Percentiles rank a stretch among this genome's conserved stretches.
phyloP scores from a whole-genome alignment of 2,113 vertebrate genomes.

The Gopherus flavomarginatus region DNA sequence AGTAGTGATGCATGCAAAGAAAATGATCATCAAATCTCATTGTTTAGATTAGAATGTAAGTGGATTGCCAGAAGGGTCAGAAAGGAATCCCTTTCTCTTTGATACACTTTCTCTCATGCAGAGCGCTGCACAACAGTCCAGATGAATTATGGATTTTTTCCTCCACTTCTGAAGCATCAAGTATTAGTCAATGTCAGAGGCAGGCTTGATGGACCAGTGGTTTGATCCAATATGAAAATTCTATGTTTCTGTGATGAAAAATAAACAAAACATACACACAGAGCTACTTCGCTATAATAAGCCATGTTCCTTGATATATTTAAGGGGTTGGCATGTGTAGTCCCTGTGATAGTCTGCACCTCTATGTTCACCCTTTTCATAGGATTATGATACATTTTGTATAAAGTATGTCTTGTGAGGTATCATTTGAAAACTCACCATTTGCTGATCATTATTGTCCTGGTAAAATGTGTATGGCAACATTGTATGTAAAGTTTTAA shows the following conservation, averaged over 20 bases:
- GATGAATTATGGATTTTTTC: fast-evolving
- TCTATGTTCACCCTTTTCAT: not conserved
- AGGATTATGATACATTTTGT: not conserved
- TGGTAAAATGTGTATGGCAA: not conserved
- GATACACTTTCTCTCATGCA: fast-evolving
- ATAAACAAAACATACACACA: not conserved
- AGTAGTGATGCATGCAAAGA: not conserved
- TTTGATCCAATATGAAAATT: not conserved
- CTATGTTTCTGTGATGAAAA: not conserved
- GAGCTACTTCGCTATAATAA: not conserved
- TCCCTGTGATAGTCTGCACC: not conserved
- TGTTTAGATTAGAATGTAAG: not conserved
- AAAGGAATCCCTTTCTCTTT: not conserved
- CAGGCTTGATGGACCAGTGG: not conserved
- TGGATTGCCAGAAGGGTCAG: not conserved
- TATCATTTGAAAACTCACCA: not conserved
- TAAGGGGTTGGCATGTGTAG: not conserved
- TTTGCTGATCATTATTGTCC: not conserved
- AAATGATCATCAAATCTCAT: not conserved
- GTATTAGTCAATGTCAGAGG: not conserved
- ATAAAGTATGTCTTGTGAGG: not conserved
- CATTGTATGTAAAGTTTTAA: not conserved
- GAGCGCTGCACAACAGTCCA: not conserved
- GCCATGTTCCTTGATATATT: not conserved
- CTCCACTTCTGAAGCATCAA: not conserved